phyloP scores from a whole-genome alignment of 1,140 invertebrate species.

The Trichoplusia ni region DNA sequence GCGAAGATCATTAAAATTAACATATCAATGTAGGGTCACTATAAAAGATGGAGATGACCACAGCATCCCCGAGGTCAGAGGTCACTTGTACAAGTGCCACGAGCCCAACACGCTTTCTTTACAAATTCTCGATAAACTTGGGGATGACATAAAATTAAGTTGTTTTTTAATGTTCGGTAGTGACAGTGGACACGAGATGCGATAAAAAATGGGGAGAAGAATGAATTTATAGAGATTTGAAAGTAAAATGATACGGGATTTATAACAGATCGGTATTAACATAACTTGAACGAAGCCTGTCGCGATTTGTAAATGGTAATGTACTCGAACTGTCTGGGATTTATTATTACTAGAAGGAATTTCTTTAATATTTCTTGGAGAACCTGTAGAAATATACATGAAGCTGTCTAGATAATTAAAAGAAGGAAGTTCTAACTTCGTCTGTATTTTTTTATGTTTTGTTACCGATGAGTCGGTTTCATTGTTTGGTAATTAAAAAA shows the following conservation, averaged over 20 bases:
- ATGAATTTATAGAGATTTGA: conserved; percentile 1
- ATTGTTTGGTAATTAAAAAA: too few relatives aligned
- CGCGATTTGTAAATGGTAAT: conserved; percentile 12
- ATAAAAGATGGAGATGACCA: conserved; percentile 22
- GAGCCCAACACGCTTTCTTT: conserved; percentile 29
- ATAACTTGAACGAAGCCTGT: conserved; percentile 16
- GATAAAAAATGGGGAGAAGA: conserved; percentile 26
- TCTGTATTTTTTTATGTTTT: too few relatives aligned
- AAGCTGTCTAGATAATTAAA: too few relatives aligned
- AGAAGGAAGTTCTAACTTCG: too few relatives aligned
- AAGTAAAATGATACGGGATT: conserved; percentile 16
- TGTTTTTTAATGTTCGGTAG: conserved; percentile 32
- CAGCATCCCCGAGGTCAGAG: conserved; percentile 29
- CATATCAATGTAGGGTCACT: conserved; percentile 23
- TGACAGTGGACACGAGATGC: conserved; percentile 18
- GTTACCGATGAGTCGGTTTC: too few relatives aligned
- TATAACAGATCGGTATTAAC: conserved; percentile 14
- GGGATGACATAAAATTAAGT: conserved; percentile 29
- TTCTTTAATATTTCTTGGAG: not conserved
- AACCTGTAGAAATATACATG: too few relatives aligned
- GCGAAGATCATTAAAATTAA: conserved; percentile 19
- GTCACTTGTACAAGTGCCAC: conserved; percentile 9
- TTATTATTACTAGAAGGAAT: not conserved
- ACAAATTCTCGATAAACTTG: conserved; percentile 22
- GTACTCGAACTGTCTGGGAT: conserved; percentile 5